Conservation (phyloP, 2,113 vertebrate genomes). For the Gymnarchus niloticus region DNA sequence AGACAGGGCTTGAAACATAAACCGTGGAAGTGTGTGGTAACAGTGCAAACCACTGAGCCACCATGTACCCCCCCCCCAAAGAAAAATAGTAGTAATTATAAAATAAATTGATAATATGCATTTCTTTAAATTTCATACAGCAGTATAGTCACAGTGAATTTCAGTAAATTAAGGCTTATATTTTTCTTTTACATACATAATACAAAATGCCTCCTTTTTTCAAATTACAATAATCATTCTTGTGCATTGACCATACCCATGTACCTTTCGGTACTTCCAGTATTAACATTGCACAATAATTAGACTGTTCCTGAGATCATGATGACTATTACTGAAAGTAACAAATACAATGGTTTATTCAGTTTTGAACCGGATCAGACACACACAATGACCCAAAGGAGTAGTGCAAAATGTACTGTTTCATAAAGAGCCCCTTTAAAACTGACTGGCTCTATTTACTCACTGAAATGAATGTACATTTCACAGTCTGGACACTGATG, state of each 20-base stretch:
- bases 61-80: too few relatives aligned
- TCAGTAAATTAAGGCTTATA: constrained; percentile 1
- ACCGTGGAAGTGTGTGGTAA: too few relatives aligned
- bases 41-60: too few relatives aligned
- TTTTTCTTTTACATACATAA: neutral
- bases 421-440: constrained; percentile 20
- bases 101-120: neutral
- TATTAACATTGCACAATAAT: constrained; percentile 3
- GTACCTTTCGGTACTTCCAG: neutral
- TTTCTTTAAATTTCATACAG: neutral
- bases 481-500: neutral
- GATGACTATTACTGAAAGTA: neutral
- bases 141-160: neutral
- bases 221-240: neutral
- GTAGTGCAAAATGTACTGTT: neutral
- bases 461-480: neutral
- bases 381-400: constrained; percentile 12
- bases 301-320: neutral
- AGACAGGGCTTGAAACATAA: too few relatives aligned
- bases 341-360: neutral
- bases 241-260: neutral
- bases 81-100: neutral
- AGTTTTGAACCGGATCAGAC: constrained; percentile 1
- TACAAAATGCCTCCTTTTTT: neutral
- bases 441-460: neutral